A percentile compares a stretch with the other conserved stretches of the same genome.
Evolutionary conservation across 2,113 vertebrate species (phyloP).

Genomic region (Cnemophilus loriae): DNA sequence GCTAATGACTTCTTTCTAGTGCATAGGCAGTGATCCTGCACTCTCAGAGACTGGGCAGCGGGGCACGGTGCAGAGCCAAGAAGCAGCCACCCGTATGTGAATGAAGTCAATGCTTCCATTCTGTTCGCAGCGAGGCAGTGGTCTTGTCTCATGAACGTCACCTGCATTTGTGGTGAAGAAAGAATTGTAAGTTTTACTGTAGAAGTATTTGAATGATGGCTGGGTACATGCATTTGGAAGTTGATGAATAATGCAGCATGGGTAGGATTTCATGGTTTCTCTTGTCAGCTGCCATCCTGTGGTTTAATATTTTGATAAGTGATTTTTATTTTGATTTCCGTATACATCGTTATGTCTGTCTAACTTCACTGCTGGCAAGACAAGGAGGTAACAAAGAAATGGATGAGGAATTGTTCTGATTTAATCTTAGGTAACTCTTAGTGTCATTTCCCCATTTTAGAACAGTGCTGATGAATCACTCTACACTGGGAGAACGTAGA

Average conservation of each 20-base stretch:
- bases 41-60: background rate
- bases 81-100: background rate
- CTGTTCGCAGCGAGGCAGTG: background rate
- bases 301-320: background rate
- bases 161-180: background rate
- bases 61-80: background rate
- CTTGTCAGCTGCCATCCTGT: background rate
- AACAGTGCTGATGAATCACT: background rate
- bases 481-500: background rate
- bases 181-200: background rate
- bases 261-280: background rate
- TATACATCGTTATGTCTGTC: background rate
- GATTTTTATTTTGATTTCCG: background rate
- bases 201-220: background rate
- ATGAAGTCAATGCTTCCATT: background rate
- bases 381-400: background rate
- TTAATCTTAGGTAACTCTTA: background rate
- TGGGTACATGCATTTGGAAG: background rate
- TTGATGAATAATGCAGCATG: background rate
- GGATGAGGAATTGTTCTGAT: background rate
- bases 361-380: background rate
- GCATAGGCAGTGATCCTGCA: fast-evolving
- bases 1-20: background rate
- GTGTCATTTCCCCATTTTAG: background rate
- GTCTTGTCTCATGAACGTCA: background rate